Base-by-base conservation (phyloP, 2,113 vertebrate species). In the Eclectus roratus region DNA sequence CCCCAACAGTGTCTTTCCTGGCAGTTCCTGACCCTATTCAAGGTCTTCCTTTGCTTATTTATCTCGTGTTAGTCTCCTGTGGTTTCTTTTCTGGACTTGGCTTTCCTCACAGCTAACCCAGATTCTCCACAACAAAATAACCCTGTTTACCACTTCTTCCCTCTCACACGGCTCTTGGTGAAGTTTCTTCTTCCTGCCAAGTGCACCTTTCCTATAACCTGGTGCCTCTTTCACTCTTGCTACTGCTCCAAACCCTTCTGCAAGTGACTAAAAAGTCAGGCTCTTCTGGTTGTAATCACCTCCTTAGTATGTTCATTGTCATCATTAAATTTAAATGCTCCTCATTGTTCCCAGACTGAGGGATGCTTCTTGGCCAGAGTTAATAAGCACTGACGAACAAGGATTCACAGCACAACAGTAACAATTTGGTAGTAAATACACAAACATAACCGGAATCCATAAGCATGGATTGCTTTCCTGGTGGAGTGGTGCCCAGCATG, bases 131-230 rank as follows among this genome's bases (percentile, higher is more conserved):
- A 6, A 63, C n/a, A 70, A 77, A 95, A 80, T 74, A 74, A 50
- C 13, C 2, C 21, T 49, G 10, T 50, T 28, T 46, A 49, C 58
- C 31, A 52, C 9, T 76, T 55, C 35, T 85, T 80, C 35, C 17
- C 50, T 90, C 50, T 58, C 17, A 60, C 19, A 29, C 0, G 0
- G 5, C 2, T 82, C 25, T 72, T 29, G 1, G 1, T 74, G 31
- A 88, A 85, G 37, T 47, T 80, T 43, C 44, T 81, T 70, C 28
- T 65, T 80, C 29, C 41, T 91, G 68, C 12, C 37, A 33, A 1
- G 4, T 60, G 25, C 24, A 66, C 29, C 17, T 50, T 73, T 85
- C 46, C 41, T 63, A 25, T 78, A 86, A 78, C 2, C 20, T 76
- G 52, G 33, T 2, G 14, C 6, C 4, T 46, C 27, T 80, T 86